Conservation (phyloP, 2,888 invertebrate species). For the Ethmia dodecea region DNA sequence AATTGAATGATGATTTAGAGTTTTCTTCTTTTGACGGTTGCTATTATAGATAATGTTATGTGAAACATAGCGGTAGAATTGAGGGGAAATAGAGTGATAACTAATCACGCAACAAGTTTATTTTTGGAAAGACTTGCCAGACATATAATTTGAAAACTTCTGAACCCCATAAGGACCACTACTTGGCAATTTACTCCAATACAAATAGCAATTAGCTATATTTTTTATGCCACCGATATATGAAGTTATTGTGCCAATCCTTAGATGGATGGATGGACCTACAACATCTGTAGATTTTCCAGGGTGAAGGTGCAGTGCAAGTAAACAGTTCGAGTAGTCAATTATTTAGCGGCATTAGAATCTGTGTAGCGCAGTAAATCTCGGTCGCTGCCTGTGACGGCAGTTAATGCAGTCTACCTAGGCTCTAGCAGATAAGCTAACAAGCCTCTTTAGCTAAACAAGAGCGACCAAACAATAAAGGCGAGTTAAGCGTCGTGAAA, state of each 20-base stretch:
- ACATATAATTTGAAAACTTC: too few species aligned
- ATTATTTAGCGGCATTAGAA: slow-evolving; percentile 40
- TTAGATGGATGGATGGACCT: neutral
- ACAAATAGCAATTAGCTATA: neutral
- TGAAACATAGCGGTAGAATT: slow-evolving; percentile 27
- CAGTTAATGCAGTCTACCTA: slow-evolving; percentile 68
- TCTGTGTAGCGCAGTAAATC: slow-evolving; percentile 52
- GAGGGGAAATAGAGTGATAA: neutral
- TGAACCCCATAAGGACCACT: too few species aligned
- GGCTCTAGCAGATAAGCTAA: slow-evolving; percentile 66
- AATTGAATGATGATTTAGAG: slow-evolving; percentile 72
- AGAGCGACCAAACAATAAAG: slow-evolving; percentile 69
- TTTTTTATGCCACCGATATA: neutral
- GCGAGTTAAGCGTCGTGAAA: slow-evolving; percentile 70
- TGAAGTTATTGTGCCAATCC: neutral
- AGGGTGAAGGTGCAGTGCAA: too few species aligned
- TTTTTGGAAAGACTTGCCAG: too few species aligned
- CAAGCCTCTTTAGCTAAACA: slow-evolving; percentile 70
- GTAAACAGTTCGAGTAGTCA: slow-evolving; percentile 17
- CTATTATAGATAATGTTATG: slow-evolving; percentile 29
- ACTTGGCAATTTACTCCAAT: neutral
- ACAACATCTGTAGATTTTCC: too few species aligned
- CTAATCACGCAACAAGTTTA: too few species aligned
- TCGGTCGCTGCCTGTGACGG: slow-evolving; percentile 47
- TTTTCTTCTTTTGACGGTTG: slow-evolving; percentile 36